Percentiles rank a stretch among this genome's conserved stretches.
Conservation (phyloP, 2,113 vertebrate genomes). For the Odocoileus hemionus region DNA sequence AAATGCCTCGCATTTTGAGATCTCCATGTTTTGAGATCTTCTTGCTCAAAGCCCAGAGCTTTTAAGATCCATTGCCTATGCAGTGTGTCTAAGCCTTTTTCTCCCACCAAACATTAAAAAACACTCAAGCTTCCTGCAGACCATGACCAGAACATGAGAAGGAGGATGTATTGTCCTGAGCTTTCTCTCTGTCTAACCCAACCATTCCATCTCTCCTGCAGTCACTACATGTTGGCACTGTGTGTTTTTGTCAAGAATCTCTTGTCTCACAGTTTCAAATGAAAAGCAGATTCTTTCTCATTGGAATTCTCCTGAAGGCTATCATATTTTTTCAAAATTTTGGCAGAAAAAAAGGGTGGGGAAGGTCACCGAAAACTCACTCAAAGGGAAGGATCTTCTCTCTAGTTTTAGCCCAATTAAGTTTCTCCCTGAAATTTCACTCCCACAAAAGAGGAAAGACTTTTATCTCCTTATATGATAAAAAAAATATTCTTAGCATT, state of each 20-base stretch:
- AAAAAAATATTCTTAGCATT: background rate
- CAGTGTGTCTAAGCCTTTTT: background rate
- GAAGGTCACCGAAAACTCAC: background rate
- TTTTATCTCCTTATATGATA: background rate
- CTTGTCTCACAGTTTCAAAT: background rate
- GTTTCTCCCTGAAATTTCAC: background rate
- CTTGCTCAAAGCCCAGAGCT: background rate
- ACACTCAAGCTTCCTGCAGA: background rate
- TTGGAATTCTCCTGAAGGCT: background rate
- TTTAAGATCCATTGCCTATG: background rate
- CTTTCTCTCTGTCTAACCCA: background rate
- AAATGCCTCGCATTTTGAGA: background rate
- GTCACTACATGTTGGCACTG: background rate
- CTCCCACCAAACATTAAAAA: background rate
- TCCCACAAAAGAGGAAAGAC: background rate
- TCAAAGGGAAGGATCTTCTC: background rate
- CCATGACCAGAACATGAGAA: background rate
- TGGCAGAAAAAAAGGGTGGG: background rate
- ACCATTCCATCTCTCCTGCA: background rate
- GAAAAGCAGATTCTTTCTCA: background rate
- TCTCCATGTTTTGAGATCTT: background rate
- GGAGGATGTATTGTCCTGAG: background rate
- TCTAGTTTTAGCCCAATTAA: background rate
- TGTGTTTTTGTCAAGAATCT: background rate
- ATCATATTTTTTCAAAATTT: background rate